A percentile compares a stretch with the other conserved stretches of the same genome.
These are phyloP conservation scores for Centropristis striata DNA, from an alignment of 2,113 vertebrate species.

Conservation along the genomic window DNA sequence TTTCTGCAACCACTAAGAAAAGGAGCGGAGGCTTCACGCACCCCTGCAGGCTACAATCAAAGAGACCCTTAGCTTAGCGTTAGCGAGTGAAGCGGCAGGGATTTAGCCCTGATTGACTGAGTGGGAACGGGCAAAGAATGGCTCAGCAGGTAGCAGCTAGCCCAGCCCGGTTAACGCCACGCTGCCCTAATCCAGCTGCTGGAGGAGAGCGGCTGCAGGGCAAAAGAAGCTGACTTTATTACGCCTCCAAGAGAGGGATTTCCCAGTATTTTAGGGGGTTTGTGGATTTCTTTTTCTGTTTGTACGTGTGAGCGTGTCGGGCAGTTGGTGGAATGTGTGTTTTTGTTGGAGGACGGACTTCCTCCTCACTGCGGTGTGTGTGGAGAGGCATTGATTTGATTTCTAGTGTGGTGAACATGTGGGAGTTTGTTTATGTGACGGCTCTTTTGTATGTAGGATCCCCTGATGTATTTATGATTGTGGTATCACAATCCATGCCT, in stretches of 20 bases:
- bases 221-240: slow-evolving; percentile 62
- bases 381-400: slow-evolving; percentile 55
- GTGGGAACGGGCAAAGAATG: slow-evolving; percentile 63
- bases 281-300: slow-evolving; percentile 61
- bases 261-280: slow-evolving; percentile 48
- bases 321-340: slow-evolving; percentile 52
- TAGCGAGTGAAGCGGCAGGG: slow-evolving; percentile 67
- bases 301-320: slow-evolving; percentile 31
- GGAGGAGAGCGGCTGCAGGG: slow-evolving; percentile 39
- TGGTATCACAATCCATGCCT: slow-evolving; percentile 28
- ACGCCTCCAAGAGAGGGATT: slow-evolving; percentile 49
- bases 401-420: slow-evolving; percentile 55
- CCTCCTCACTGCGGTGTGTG: slow-evolving; percentile 32
- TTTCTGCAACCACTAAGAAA: slow-evolving; percentile 46
- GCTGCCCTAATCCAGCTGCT: slow-evolving; percentile 63
- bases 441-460: slow-evolving; percentile 31
- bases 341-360: slow-evolving; percentile 55
- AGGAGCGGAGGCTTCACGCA: slow-evolving; percentile 61
- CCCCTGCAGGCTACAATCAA: slow-evolving; percentile 75
- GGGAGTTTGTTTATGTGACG: slow-evolving; percentile 59
- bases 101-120: slow-evolving; percentile 74
- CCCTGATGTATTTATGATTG: slow-evolving; percentile 66
- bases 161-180: slow-evolving; percentile 44
- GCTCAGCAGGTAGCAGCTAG: slow-evolving; percentile 77
- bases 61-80: slow-evolving; percentile 71